Percentiles rank a stretch among this genome's conserved stretches.
phyloP scores from a whole-genome alignment of 1,140 invertebrate genomes.

The Capitella teleta region DNA sequence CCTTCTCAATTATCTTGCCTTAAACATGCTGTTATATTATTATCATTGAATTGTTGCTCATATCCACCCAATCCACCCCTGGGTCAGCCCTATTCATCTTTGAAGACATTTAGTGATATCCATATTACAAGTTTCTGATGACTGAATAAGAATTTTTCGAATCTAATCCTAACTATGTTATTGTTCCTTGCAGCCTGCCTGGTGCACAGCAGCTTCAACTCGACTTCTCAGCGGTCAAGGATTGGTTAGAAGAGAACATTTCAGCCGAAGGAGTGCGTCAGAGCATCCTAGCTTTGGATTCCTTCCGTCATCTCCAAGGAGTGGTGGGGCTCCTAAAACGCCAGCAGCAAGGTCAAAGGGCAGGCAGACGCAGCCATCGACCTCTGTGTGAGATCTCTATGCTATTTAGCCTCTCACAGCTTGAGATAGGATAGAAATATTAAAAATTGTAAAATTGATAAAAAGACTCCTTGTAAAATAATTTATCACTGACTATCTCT shows the following conservation, averaged over 20 bases:
- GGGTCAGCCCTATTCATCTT: not conserved
- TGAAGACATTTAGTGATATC: not conserved
- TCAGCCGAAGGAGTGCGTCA: slow-evolving; percentile 23
- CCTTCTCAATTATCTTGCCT: too few species aligned
- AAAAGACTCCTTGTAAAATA: too few species aligned
- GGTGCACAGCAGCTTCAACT: slow-evolving; percentile 33
- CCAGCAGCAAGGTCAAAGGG: slow-evolving; percentile 25
- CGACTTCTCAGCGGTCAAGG: slow-evolving; percentile 24
- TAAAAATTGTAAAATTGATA: too few species aligned
- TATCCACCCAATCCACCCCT: not conserved
- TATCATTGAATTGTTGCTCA: not conserved
- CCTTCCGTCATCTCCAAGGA: slow-evolving; percentile 28
- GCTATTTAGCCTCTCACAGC: too few species aligned
- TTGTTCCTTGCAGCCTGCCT: slow-evolving; percentile 19
- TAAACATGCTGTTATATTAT: too few species aligned
- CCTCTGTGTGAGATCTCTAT: too few species aligned
- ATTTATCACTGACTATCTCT: too few species aligned
- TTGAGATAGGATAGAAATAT: too few species aligned
- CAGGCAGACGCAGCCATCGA: too few species aligned
- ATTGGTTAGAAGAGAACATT: slow-evolving; percentile 22
- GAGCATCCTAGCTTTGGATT: slow-evolving; percentile 24
- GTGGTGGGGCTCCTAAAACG: slow-evolving; percentile 28
- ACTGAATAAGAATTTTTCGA: not conserved
- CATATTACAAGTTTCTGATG: too few species aligned
- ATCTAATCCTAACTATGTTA: not conserved